Percentiles rank a stretch among this genome's conserved stretches.
Evolutionary conservation across 2,888 invertebrate species (phyloP).

Genomic region (Leptothorax acervorum): DNA sequence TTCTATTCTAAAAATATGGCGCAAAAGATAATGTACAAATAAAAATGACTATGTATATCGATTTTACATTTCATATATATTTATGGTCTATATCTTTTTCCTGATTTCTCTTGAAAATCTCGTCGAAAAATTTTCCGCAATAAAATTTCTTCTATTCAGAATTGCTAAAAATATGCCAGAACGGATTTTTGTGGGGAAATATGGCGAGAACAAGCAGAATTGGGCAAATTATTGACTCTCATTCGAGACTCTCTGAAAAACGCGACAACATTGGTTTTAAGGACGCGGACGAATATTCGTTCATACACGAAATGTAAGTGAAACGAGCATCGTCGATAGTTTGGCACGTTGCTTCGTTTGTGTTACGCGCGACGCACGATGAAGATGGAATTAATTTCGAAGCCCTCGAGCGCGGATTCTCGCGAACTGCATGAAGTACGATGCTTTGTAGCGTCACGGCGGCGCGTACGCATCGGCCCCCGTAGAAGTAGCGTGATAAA

Average conservation of each 20-base stretch:
- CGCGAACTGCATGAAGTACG: constrained; percentile 51
- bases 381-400: constrained; percentile 55
- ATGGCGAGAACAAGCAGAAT: neutral
- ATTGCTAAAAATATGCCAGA: neutral
- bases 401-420: constrained; percentile 44
- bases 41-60: neutral
- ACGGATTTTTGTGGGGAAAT: neutral
- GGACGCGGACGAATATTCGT: neutral
- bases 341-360: constrained; percentile 39
- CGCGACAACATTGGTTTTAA: neutral
- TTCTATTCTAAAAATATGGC: neutral
- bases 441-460: constrained; percentile 44
- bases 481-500: constrained; percentile 36
- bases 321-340: constrained; percentile 49
- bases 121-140: neutral
- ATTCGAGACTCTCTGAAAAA: neutral
- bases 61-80: neutral
- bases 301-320: constrained; percentile 35
- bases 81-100: neutral
- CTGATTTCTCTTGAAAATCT: neutral
- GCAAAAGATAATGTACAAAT: neutral
- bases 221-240: neutral
- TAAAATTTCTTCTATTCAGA: neutral
- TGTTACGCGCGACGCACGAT: constrained; percentile 41
- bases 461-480: constrained; percentile 35